These are phyloP conservation scores for Xylocopa sonorina DNA, from an alignment of 1,140 invertebrate species.

Conservation along the genomic window DNA sequence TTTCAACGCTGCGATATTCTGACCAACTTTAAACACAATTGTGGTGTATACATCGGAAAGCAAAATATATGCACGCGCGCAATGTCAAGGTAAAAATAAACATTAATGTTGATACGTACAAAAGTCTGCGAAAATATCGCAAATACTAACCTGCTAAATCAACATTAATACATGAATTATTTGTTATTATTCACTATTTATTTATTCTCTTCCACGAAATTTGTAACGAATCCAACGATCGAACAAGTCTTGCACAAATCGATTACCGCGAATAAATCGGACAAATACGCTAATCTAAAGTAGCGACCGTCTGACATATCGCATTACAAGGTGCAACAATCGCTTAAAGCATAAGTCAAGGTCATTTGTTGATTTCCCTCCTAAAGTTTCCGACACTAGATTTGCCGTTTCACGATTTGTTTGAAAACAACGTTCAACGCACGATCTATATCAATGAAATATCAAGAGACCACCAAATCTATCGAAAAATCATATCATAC, in stretches of 20 bases:
- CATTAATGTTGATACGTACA: slow-evolving; percentile 14
- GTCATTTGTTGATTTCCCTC: slow-evolving; percentile 43
- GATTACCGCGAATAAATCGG: background rate
- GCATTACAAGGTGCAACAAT: slow-evolving; percentile 63
- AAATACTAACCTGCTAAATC: slow-evolving; percentile 38
- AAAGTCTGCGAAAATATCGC: slow-evolving; percentile 25
- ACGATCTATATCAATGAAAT: background rate
- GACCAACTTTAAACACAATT: background rate
- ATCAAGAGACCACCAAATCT: slow-evolving; percentile 32
- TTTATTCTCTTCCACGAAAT: background rate
- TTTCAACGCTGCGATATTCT: no score
- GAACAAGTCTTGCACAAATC: background rate
- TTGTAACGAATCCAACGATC: background rate
- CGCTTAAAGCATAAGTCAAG: slow-evolving; percentile 58
- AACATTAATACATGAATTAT: background rate
- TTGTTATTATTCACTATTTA: slow-evolving; percentile 30
- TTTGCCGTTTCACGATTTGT: background rate
- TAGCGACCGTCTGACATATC: slow-evolving; percentile 62
- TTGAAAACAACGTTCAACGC: background rate
- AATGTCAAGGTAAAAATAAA: slow-evolving; percentile 46
- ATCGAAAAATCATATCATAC: background rate
- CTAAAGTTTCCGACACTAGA: slow-evolving; percentile 9
- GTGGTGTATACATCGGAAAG: slow-evolving; percentile 16
- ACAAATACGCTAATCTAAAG: slow-evolving; percentile 25
- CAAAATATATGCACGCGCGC: slow-evolving; percentile 7